phyloP scores from a whole-genome alignment of 2,888 invertebrate species.

The Caenorhabditis wallacei region DNA sequence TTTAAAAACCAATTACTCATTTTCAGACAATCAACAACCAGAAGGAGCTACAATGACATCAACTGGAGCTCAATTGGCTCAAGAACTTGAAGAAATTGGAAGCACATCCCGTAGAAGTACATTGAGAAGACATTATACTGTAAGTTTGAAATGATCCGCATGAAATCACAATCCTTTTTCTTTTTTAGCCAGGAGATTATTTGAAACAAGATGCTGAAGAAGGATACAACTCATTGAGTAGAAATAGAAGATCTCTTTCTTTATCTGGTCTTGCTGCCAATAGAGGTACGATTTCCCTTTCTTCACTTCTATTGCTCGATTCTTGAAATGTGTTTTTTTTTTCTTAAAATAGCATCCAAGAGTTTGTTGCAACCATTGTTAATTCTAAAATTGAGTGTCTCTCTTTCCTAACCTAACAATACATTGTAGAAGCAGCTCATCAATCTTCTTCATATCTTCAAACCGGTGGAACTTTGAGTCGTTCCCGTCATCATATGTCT shows the following conservation, averaged over 20 bases:
- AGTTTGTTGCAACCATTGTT: conserved; percentile 28
- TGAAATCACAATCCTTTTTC: neutral
- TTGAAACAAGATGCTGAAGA: conserved; percentile 82
- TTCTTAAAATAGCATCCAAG: conserved; percentile 28
- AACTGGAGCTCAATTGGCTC: conserved; percentile 82
- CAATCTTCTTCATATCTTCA: conserved; percentile 62
- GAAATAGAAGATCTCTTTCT: conserved; percentile 81
- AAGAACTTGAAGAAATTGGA: conserved; percentile 82
- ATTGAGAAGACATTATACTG: conserved; percentile 83
- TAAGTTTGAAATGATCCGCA: conserved; percentile 49
- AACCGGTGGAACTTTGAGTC: conserved; percentile 58
- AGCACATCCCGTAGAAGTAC: conserved; percentile 79
- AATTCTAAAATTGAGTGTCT: conserved; percentile 31
- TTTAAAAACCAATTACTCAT: neutral
- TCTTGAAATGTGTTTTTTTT: conserved; percentile 28
- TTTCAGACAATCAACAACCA: conserved; percentile 82
- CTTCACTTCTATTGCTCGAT: conserved; percentile 10
- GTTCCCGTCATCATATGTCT: conserved; percentile 76
- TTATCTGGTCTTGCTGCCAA: conserved; percentile 80
- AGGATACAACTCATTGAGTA: conserved; percentile 80
- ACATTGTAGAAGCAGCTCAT: conserved; percentile 59
- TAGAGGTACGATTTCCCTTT: conserved; percentile 74
- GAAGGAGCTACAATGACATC: conserved; percentile 75
- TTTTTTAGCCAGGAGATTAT: conserved; percentile 81
- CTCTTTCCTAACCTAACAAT: conserved; percentile 35